phyloP scores from a whole-genome alignment of 2,113 vertebrate species.

The Abramis brama region DNA sequence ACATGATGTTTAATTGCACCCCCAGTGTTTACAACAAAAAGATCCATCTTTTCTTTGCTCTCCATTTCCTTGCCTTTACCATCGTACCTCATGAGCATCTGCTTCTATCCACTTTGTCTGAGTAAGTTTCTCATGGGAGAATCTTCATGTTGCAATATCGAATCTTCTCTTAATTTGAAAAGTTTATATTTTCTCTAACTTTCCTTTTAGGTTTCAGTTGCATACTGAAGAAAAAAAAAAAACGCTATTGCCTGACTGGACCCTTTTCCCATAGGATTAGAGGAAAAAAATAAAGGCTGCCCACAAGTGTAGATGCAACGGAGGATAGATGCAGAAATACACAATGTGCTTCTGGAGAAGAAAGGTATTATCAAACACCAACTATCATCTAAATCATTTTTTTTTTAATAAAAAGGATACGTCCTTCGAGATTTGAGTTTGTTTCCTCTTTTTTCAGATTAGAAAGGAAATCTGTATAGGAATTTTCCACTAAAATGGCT shows the following conservation, averaged over 20 bases:
- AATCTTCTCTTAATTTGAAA: conserved; percentile 61
- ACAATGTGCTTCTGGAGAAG: conserved; percentile 35
- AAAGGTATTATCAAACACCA: conserved; percentile 48
- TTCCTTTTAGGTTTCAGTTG: conserved; percentile 54
- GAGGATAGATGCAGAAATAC: conserved; percentile 63
- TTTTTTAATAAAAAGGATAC: not conserved
- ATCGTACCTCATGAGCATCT: conserved; percentile 31
- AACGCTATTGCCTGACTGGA: conserved; percentile 3
- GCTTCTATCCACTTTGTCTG: conserved; percentile 2
- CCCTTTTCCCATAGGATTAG: conserved; percentile 33
- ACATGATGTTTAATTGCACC: conserved; percentile 57
- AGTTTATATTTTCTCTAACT: conserved; percentile 59
- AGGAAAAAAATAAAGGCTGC: conserved; percentile 53
- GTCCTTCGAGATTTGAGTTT: not conserved
- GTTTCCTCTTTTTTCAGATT: not conserved
- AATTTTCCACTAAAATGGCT: not conserved
- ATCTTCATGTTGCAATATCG: not conserved
- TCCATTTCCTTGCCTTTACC: conserved; percentile 9
- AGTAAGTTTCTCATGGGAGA: conserved; percentile 26
- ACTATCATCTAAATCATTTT: conserved; percentile 64
- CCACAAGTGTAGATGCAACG: conserved; percentile 63
- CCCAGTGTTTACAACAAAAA: conserved; percentile 56
- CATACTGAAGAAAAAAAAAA: not conserved
- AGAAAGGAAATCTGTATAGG: not conserved
- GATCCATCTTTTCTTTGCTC: conserved; percentile 40